Evolutionary conservation across 2,888 invertebrate species (phyloP).

Genomic region (Eustalomyia histrio): DNA sequence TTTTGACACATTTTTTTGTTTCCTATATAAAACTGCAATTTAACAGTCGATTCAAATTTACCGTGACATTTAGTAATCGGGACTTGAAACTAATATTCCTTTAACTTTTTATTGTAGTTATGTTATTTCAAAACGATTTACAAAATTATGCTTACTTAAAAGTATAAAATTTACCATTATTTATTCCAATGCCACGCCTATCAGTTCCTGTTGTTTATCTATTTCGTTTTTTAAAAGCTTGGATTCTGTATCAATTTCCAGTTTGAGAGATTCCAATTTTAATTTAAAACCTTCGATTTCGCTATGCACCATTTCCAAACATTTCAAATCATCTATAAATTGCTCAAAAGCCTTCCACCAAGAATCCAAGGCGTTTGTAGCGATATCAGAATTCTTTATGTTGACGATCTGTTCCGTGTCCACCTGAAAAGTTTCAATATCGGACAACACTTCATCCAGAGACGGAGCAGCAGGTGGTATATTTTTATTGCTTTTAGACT

Average conservation of each 20-base stretch:
- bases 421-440: slow-evolving; percentile 76
- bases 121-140: no score
- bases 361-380: slow-evolving; percentile 65
- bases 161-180: slow-evolving; percentile 4
- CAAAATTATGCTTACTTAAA: no score
- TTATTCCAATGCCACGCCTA: slow-evolving; percentile 52
- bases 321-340: slow-evolving; percentile 74
- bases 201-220: slow-evolving; percentile 67
- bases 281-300: slow-evolving; percentile 71
- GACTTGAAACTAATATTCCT: no score
- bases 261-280: slow-evolving; percentile 71
- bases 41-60: no score
- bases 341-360: slow-evolving; percentile 78
- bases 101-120: no score
- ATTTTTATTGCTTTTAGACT: slow-evolving; percentile 66
- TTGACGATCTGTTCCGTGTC: slow-evolving; percentile 48
- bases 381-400: slow-evolving; percentile 36
- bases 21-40: no score
- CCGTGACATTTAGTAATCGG: no score
- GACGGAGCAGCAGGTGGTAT: slow-evolving; percentile 71
- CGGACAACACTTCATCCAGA: slow-evolving; percentile 74
- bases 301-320: slow-evolving; percentile 71
- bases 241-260: slow-evolving; percentile 73
- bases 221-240: slow-evolving; percentile 72
- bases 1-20: no score